These are phyloP conservation scores for Rhizomys pruinosus DNA, from an alignment of 2,113 vertebrate species.

Conservation along the genomic window DNA sequence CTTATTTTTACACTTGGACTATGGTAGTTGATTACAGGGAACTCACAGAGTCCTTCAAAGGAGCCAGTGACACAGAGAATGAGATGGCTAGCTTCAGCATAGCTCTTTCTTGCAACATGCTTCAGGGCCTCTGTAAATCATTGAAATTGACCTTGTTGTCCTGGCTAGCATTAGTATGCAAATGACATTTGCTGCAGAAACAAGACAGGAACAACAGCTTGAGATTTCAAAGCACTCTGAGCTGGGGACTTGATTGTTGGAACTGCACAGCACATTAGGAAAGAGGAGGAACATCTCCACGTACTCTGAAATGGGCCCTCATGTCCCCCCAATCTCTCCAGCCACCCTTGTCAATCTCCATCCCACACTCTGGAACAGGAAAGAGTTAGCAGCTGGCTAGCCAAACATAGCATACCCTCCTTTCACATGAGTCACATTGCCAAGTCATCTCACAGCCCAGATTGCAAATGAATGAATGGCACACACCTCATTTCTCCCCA, in stretches of 20 bases:
- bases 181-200: conserved; percentile 1
- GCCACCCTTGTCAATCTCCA: background rate
- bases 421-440: background rate
- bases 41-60: background rate
- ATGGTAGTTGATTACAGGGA: background rate
- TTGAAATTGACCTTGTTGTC: background rate
- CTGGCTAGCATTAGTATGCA: background rate
- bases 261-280: background rate
- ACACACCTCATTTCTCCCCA: background rate
- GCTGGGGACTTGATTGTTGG: background rate
- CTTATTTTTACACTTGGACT: background rate
- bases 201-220: background rate
- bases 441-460: background rate
- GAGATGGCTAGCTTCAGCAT: background rate
- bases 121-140: background rate
- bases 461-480: background rate
- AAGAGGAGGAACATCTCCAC: no score
- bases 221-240: background rate
- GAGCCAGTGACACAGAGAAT: background rate
- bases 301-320: background rate
- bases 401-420: background rate
- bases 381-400: background rate
- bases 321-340: background rate
- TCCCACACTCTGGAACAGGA: background rate
- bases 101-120: background rate